A percentile compares a stretch with the other conserved stretches of the same genome.
Evolutionary conservation across 2,888 invertebrate species (phyloP).

Genomic region (Dorcus hopei): DNA sequence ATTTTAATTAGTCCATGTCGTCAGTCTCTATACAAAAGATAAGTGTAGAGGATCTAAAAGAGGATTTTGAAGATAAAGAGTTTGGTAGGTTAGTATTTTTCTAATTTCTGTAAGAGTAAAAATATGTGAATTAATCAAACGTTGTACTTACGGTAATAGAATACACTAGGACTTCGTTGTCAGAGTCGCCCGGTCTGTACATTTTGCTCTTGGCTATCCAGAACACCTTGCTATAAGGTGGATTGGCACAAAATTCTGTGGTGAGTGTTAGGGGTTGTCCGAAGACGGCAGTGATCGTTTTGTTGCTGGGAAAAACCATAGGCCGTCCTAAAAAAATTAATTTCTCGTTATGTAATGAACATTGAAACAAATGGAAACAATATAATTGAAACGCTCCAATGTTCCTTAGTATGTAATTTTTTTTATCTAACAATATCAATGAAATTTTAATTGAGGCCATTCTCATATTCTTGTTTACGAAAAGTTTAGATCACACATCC

Average conservation of each 20-base stretch:
- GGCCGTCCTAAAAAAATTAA: slow-evolving; percentile 60
- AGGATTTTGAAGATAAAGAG: too few relatives aligned
- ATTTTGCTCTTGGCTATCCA: slow-evolving; percentile 60
- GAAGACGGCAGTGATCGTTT: slow-evolving; percentile 65
- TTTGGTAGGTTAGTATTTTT: too few relatives aligned
- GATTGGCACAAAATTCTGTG: slow-evolving; percentile 77
- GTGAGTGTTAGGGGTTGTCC: slow-evolving; percentile 66
- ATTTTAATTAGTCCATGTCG: too few relatives aligned
- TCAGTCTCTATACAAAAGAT: too few relatives aligned
- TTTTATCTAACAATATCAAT: too few relatives aligned
- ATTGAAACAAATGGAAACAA: too few relatives aligned
- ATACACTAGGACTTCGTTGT: slow-evolving; percentile 53
- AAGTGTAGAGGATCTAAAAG: too few relatives aligned
- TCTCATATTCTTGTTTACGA: too few relatives aligned
- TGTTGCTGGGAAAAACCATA: slow-evolving; percentile 62
- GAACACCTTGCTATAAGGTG: slow-evolving; percentile 60
- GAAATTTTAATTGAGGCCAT: too few relatives aligned
- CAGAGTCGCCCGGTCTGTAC: slow-evolving; percentile 54
- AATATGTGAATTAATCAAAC: neutral
- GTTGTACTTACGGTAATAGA: slow-evolving; percentile 51
- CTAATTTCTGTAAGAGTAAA: neutral
- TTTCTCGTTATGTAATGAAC: neutral
- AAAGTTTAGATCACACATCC: too few relatives aligned
- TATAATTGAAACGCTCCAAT: too few relatives aligned
- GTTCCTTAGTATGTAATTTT: too few relatives aligned